These are phyloP conservation scores for Musca vetustissima DNA, from an alignment of 1,140 invertebrate species.

Conservation along the genomic window DNA sequence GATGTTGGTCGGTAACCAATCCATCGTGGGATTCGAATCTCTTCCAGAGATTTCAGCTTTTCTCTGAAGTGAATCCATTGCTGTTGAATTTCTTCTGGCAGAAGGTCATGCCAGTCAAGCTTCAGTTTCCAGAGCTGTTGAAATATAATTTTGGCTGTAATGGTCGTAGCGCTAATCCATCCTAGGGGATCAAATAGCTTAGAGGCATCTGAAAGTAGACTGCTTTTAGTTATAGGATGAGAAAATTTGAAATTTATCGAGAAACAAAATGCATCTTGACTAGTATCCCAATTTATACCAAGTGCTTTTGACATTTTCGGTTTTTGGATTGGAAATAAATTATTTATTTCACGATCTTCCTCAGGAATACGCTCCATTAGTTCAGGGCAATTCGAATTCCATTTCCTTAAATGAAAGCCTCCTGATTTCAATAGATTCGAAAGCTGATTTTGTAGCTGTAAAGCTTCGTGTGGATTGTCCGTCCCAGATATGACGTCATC, in stretches of 20 bases:
- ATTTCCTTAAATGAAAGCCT: no score
- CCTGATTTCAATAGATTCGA: no score
- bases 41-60: background rate
- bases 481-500: no score
- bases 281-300: background rate
- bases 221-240: no score
- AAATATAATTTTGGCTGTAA: slow-evolving; percentile 12
- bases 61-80: background rate
- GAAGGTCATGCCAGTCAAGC: background rate
- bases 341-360: no score
- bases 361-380: no score
- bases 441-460: no score
- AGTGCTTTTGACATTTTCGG: background rate
- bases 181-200: slow-evolving; percentile 13
- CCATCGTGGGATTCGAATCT: slow-evolving; percentile 6
- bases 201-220: no score
- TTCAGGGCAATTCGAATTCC: no score
- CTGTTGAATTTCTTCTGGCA: background rate
- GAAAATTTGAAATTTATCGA: no score
- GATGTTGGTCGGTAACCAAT: background rate
- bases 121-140: slow-evolving; percentile 13
- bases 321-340: no score
- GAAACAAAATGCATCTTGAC: background rate
- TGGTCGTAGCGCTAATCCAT: background rate
- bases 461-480: no score